A percentile compares a stretch with the other conserved stretches of the same genome.
Conservation (phyloP, 2,797 vertebrate species). For the Discoglossus pictus region DNA sequence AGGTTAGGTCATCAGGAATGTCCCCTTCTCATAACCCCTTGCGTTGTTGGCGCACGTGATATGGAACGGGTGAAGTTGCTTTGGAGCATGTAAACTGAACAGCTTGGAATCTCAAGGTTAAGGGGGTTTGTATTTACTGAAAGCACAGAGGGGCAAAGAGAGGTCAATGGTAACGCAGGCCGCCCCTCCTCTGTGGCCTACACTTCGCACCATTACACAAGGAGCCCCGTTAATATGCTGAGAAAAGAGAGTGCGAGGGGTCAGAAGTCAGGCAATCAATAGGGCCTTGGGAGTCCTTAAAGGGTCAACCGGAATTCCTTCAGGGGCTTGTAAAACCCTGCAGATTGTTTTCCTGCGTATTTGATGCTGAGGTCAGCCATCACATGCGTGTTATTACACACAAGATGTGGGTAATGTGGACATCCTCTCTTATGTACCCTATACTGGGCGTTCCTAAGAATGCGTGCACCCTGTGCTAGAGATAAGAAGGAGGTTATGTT, state of each 20-base stretch:
- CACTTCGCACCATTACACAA: constrained; percentile 53
- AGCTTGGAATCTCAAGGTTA: constrained; percentile 54
- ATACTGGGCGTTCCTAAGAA: no score
- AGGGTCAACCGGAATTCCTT: constrained; percentile 46
- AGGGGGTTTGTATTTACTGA: constrained; percentile 54
- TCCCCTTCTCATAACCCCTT: no score
- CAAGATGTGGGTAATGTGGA: no score
- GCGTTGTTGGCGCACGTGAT: no score
- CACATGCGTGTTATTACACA: no score
- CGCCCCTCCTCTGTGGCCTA: constrained; percentile 45
- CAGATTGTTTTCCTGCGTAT: constrained; percentile 10
- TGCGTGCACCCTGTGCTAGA: no score
- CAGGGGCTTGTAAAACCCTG: constrained; percentile 47
- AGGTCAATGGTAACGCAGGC: constrained; percentile 61
- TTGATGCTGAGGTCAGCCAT: not conserved
- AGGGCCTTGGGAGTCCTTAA: constrained; percentile 36
- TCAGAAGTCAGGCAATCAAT: constrained; percentile 58
- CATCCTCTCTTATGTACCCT: no score
- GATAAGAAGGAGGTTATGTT: no score
- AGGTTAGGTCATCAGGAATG: no score
- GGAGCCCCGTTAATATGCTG: constrained; percentile 62
- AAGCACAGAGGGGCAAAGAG: constrained; percentile 55
- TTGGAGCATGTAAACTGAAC: constrained; percentile 47
- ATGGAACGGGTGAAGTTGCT: no score
- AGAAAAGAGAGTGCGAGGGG: constrained; percentile 59